Percentiles rank a stretch among this genome's conserved stretches.
Conservation (phyloP, 2,888 invertebrate genomes). For the Acanthosoma haemorrhoidale region DNA sequence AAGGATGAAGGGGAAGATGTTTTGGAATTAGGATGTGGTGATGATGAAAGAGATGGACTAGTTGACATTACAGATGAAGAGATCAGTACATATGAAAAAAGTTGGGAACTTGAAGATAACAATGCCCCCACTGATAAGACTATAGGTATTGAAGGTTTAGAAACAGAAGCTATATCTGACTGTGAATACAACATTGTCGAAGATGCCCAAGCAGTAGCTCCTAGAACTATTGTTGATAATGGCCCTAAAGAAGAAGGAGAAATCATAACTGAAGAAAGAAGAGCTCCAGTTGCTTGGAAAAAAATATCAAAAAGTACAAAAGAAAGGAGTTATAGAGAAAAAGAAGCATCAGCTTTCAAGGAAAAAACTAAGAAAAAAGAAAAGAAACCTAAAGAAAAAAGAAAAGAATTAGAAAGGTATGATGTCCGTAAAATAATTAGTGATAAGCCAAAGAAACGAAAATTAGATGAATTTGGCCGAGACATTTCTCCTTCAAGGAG, state of each 20-base stretch:
- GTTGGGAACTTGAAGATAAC: constrained; percentile 38
- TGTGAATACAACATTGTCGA: constrained; percentile 54
- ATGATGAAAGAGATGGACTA: constrained; percentile 39
- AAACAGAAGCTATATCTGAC: constrained; percentile 69
- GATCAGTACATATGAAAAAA: constrained; percentile 40
- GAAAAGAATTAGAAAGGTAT: constrained; percentile 76
- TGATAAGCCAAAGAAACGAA: constrained; percentile 56
- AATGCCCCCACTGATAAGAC: constrained; percentile 36
- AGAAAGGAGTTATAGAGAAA: constrained; percentile 70
- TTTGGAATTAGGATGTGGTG: constrained; percentile 39
- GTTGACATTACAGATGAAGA: constrained; percentile 41
- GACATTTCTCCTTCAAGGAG: constrained; percentile 51
- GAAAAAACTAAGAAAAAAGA: constrained; percentile 47
- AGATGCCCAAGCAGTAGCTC: constrained; percentile 39
- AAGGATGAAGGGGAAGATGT: constrained; percentile 36
- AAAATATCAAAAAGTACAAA: constrained; percentile 72
- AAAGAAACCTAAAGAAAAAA: constrained; percentile 55
- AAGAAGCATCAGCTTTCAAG: constrained; percentile 46
- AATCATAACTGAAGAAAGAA: constrained; percentile 52
- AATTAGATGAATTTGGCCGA: constrained; percentile 73
- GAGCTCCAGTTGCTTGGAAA: constrained; percentile 61
- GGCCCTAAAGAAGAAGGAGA: constrained; percentile 44
- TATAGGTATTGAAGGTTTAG: constrained; percentile 56
- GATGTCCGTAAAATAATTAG: constrained; percentile 74
- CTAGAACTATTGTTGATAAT: constrained; percentile 41